These are phyloP conservation scores for Andricus quercusramuli DNA, from an alignment of 2,888 invertebrate genomes.

Conservation along the genomic window DNA sequence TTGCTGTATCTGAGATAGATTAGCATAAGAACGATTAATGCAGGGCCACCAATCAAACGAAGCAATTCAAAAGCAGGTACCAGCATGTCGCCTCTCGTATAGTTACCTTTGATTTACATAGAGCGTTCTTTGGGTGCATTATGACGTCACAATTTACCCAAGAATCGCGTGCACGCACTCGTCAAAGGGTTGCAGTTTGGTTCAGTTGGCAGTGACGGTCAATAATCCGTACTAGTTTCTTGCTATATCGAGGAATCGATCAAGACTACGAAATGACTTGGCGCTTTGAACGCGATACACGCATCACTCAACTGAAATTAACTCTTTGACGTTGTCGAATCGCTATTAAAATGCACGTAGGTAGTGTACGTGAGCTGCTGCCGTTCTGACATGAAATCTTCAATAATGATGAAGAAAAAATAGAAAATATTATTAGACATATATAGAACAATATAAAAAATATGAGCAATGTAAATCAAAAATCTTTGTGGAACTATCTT, in stretches of 20 bases:
- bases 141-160: constrained; percentile 74
- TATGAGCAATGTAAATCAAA: background rate
- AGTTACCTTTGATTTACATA: constrained; percentile 76
- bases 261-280: constrained; percentile 57
- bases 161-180: constrained; percentile 77
- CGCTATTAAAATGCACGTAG: background rate
- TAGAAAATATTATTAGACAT: background rate
- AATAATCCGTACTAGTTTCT: constrained; percentile 65
- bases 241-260: constrained; percentile 66
- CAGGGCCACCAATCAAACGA: constrained; percentile 67
- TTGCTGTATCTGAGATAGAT: constrained; percentile 19
- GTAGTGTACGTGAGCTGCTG: background rate
- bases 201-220: constrained; percentile 69
- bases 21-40: constrained; percentile 53
- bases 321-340: constrained; percentile 39
- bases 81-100: constrained; percentile 72
- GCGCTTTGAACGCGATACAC: constrained; percentile 49
- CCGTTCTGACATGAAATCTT: background rate
- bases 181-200: constrained; percentile 71
- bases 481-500: background rate
- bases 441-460: too few relatives aligned
- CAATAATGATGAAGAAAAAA: background rate
- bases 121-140: constrained; percentile 66
- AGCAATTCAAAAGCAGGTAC: constrained; percentile 73
- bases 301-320: constrained; percentile 55